Conservation (phyloP, 2,113 vertebrate genomes). For the Petrocephalus zakoni region DNA sequence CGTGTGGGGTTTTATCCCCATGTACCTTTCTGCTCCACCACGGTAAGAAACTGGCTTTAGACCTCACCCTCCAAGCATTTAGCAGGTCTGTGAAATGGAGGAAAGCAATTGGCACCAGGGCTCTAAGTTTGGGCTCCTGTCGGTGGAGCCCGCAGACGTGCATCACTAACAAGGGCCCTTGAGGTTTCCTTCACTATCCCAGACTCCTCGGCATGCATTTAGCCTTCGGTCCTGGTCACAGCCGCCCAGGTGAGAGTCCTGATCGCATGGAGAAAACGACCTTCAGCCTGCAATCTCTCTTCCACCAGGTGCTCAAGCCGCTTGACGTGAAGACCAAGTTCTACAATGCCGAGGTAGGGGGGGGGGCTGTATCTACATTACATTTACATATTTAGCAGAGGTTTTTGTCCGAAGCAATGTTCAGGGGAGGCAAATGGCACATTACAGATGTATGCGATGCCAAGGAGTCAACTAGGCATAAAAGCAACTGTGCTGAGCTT, state of each 20-base stretch:
- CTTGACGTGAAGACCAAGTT: constrained; percentile 99
- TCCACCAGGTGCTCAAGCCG: constrained; percentile 91
- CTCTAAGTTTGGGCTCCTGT: not conserved
- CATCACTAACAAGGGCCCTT: not conserved
- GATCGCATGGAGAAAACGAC: constrained; percentile 42
- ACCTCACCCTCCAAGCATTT: constrained; percentile 44
- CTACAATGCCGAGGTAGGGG: constrained; percentile 95
- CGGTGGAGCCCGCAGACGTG: not conserved
- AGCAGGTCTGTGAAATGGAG: constrained; percentile 35
- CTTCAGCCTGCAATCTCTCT: constrained; percentile 66
- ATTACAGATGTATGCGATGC: not conserved
- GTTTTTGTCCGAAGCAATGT: not conserved
- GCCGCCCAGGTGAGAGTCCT: not conserved
- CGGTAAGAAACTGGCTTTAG: not conserved
- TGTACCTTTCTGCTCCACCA: not conserved
- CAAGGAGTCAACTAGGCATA: not conserved
- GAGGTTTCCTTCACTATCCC: not conserved
- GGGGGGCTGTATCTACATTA: constrained; percentile 14
- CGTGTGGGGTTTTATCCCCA: not conserved
- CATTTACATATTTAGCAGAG: not conserved
- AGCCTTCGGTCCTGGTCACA: not conserved
- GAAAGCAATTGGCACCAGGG: constrained; percentile 31
- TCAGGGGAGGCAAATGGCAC: not conserved
- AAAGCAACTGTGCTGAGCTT: not conserved
- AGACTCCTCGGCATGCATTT: not conserved